These are phyloP conservation scores for Cephus pulcher DNA, from an alignment of 2,888 invertebrate genomes.

Conservation along the genomic window DNA sequence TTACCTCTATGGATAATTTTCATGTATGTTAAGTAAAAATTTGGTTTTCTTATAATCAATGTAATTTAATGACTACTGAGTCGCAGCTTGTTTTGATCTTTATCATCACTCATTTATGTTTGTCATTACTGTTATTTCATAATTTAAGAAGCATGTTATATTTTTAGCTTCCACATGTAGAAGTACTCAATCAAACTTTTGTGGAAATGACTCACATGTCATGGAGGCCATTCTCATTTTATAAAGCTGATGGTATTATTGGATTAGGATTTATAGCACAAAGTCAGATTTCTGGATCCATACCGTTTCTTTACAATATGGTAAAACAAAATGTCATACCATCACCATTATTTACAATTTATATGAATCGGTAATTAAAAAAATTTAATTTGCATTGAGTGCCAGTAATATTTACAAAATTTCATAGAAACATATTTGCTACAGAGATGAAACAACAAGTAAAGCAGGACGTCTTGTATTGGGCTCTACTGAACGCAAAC, in stretches of 20 bases:
- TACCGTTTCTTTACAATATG: slow-evolving; percentile 77
- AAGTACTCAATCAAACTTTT: slow-evolving; percentile 75
- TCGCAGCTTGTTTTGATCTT: slow-evolving; percentile 1
- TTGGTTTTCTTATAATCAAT: background rate
- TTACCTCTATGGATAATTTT: slow-evolving; percentile 75
- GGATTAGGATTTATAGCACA: slow-evolving; percentile 73
- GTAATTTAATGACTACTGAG: background rate
- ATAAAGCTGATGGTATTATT: slow-evolving; percentile 79
- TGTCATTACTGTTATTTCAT: slow-evolving; percentile 17
- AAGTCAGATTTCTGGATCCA: slow-evolving; percentile 68
- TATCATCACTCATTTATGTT: background rate
- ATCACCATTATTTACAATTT: slow-evolving; percentile 76
- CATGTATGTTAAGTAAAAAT: slow-evolving; percentile 66
- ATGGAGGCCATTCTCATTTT: slow-evolving; percentile 71
- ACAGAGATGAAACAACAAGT: slow-evolving; percentile 70
- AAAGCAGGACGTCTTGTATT: slow-evolving; percentile 71
- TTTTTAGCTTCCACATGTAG: slow-evolving; percentile 69
- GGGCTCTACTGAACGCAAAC: slow-evolving; percentile 74
- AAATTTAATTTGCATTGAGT: background rate
- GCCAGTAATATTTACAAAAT: background rate
- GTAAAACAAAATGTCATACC: slow-evolving; percentile 68
- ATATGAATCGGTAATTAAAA: slow-evolving; percentile 72
- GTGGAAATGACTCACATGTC: slow-evolving; percentile 78
- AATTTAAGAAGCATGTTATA: background rate
- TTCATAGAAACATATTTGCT: background rate